Percentiles rank a stretch among this genome's conserved stretches.
These are phyloP conservation scores for Serripes groenlandicus DNA, from an alignment of 2,888 invertebrate genomes.

Conservation along the genomic window DNA sequence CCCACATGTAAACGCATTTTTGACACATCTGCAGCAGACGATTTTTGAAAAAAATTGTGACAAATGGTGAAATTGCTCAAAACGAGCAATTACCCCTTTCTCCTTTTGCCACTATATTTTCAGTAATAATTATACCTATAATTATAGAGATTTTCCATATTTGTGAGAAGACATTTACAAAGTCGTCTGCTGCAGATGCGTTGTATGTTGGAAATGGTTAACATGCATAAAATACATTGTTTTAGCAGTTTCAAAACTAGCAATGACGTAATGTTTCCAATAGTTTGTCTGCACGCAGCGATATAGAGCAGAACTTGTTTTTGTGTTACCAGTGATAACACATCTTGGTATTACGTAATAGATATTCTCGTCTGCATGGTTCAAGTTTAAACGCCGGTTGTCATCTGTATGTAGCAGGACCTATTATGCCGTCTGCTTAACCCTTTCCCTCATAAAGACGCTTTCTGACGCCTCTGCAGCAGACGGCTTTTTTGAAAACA, in stretches of 20 bases:
- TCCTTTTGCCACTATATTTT: no score
- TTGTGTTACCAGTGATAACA: neutral
- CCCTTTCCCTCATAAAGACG: neutral
- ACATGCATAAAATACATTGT: neutral
- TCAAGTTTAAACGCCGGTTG: neutral
- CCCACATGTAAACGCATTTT: no score
- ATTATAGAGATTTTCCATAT: no score
- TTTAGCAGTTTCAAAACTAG: neutral
- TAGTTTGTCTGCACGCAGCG: neutral
- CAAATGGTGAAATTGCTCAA: no score
- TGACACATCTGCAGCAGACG: no score
- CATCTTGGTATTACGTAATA: constrained; percentile 14
- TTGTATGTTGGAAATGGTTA: no score
- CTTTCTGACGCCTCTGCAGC: neutral
- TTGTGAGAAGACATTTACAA: no score
- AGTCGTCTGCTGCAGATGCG: no score
- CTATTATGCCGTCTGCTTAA: neutral
- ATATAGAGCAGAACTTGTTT: no score
- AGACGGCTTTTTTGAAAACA: neutral
- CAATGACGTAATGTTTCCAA: neutral
- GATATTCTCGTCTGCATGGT: constrained; percentile 26
- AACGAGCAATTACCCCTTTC: no score
- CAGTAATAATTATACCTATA: no score
- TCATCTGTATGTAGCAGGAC: neutral
- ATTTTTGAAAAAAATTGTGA: no score